A percentile compares a stretch with the other conserved stretches of the same genome.
phyloP scores from a whole-genome alignment of 2,113 vertebrate genomes.

The Mirounga angustirostris region DNA sequence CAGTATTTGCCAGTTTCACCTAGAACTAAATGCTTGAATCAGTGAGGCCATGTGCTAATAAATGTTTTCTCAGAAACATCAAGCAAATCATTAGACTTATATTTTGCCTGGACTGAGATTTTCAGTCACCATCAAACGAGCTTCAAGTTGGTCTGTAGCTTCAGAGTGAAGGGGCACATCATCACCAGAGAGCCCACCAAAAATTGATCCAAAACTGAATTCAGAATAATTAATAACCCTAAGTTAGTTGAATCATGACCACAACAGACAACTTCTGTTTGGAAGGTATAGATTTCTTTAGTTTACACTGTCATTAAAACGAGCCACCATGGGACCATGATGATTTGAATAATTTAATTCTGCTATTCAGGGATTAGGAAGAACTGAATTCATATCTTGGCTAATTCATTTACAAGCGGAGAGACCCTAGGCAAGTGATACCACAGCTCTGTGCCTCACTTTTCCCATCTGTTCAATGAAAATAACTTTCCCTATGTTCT shows the following conservation, averaged over 20 bases:
- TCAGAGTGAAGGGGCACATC: not conserved
- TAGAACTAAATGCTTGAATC: not conserved
- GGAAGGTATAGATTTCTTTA: not conserved
- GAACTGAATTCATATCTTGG: not conserved
- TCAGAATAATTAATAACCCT: not conserved
- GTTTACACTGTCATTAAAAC: not conserved
- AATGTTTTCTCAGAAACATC: not conserved
- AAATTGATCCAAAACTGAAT: not conserved
- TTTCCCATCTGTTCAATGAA: not conserved
- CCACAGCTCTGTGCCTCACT: not conserved
- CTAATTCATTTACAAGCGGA: not conserved
- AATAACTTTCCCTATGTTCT: not conserved
- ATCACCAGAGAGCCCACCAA: not conserved
- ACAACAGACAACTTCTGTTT: not conserved
- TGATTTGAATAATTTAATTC: not conserved
- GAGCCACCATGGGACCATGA: not conserved
- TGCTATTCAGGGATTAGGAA: conserved; percentile 15
- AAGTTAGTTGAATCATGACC: not conserved
- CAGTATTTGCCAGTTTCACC: not conserved
- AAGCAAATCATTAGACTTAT: not conserved
- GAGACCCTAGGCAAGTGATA: not conserved
- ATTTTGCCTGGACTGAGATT: not conserved
- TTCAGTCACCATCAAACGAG: not conserved
- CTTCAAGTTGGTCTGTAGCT: not conserved
- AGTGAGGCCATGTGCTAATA: not conserved